Conservation (phyloP, 2,113 vertebrate species). For the Apodemus speciosus region DNA sequence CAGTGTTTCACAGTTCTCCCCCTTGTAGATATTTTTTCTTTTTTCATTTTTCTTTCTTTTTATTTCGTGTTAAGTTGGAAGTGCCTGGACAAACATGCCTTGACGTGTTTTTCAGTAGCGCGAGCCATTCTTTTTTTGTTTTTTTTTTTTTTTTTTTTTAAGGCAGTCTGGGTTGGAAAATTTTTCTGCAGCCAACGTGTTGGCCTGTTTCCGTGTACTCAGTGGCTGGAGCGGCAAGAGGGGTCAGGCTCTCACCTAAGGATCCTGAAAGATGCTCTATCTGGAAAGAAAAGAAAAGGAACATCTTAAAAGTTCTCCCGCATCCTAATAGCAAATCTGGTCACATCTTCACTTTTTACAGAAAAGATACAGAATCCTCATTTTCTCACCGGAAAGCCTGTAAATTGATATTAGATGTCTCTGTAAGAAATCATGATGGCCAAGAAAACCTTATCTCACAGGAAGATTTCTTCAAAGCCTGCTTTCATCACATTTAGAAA, state of each 20-base stretch:
- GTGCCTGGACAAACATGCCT: neutral
- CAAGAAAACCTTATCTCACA: constrained; percentile 46
- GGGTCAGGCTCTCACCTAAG: constrained; percentile 85
- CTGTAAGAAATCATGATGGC: constrained; percentile 70
- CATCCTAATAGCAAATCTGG: constrained; percentile 85
- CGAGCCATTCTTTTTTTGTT: neutral
- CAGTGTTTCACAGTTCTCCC: constrained; percentile 64
- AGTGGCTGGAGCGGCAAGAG: constrained; percentile 86
- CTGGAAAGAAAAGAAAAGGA: constrained; percentile 75
- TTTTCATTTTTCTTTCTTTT: neutral
- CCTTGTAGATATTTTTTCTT: neutral
- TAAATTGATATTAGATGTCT: constrained; percentile 72
- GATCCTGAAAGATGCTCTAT: constrained; percentile 77
- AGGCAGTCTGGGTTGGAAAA: constrained; percentile 67
- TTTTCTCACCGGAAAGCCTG: constrained; percentile 77
- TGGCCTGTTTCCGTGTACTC: constrained; percentile 82
- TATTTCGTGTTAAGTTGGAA: neutral
- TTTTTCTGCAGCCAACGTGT: constrained; percentile 53
- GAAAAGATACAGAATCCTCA: constrained; percentile 75
- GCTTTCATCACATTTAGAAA: constrained; percentile 49
- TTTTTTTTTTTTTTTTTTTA: neutral
- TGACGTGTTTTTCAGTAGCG: constrained; percentile 46
- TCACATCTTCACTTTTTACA: constrained; percentile 86
- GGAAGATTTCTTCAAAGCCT: constrained; percentile 38
- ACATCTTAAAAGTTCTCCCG: constrained; percentile 84